Evolutionary conservation across 2,113 vertebrate species (phyloP), one percentile per base, ranked within the genome.

Genomic region (Sorex araneus): DNA sequence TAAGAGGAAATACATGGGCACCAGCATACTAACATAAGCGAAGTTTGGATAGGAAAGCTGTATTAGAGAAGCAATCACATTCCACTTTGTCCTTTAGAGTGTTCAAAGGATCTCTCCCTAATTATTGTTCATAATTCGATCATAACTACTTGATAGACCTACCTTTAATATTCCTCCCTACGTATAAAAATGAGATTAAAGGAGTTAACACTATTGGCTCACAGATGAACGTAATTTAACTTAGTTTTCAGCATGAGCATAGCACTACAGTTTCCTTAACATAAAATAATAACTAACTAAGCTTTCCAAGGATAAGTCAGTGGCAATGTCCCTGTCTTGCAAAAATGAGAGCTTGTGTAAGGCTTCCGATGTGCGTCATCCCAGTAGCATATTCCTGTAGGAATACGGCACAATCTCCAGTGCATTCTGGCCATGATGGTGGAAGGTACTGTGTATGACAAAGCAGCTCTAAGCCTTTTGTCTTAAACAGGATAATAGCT

Each of bases 81-180:
- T 28, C n/a, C 28, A 28, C 30, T 54, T 63, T 74, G 69, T n/a
- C 66, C 32, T 45, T 10, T 69, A 25, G 16, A 76, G 10, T n/a
- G 6, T 64, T 45, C 15, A 19, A 23, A 34, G 79, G 19, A 19
- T 23, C 21, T 32, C 64, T 8, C 64, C 57, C 57, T 60, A 19
- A 60, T 60, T 12, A 10, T 25, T 66, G 64, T 66, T 66, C 21
- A 66, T 11, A 30, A 28, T 27, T 66, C 64, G 28, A 66, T n/a
- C 25, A 86, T 87, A 87, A 85, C 67, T 28, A 77, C 54, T 28
- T 69, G 23, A 71, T 75, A 91, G 78, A 89, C 27, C 21, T 91
- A 28, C 34, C 86, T 74, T 73, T 66, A 66, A 30, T 30, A 8
- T 66, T 21, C 64, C 64, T 66, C 28, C 64, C 9, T 12, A 66